A percentile compares a stretch with the other conserved stretches of the same genome.
These are phyloP conservation scores for Zaprionus inermis DNA, from an alignment of 1,140 invertebrate species.

Conservation along the genomic window DNA sequence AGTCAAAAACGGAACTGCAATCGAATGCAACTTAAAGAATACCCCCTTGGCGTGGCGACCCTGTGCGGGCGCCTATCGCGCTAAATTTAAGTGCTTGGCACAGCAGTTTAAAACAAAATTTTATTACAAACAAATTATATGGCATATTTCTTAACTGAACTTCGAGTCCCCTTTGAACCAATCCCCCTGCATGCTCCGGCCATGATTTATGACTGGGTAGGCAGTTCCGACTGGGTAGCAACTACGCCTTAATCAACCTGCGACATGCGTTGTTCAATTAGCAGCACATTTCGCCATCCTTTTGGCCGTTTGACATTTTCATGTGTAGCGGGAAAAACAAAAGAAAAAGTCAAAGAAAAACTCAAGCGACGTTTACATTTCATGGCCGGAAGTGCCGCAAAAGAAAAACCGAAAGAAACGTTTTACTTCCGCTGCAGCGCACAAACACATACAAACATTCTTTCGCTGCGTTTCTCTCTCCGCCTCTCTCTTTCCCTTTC, in stretches of 20 bases:
- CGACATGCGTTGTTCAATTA: conserved; percentile 70
- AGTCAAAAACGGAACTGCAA: conserved; percentile 62
- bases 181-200: not conserved
- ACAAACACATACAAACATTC: conserved; percentile 13
- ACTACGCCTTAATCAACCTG: conserved; percentile 39
- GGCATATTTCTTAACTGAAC: conserved; percentile 62
- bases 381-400: conserved; percentile 71
- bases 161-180: not conserved
- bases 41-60: not conserved
- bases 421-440: conserved; percentile 62
- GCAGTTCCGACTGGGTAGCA: not conserved
- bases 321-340: conserved; percentile 35
- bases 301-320: conserved; percentile 67
- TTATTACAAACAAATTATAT: conserved; percentile 80
- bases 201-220: conserved; percentile 57
- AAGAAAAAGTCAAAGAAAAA: conserved; percentile 24
- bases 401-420: conserved; percentile 69
- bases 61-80: conserved; percentile 35
- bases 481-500: not conserved
- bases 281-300: conserved; percentile 39
- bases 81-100: conserved; percentile 56
- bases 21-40: conserved; percentile 66
- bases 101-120: conserved; percentile 73
- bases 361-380: conserved; percentile 72
- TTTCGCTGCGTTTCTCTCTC: not conserved